phyloP scores from a whole-genome alignment of 2,797 vertebrate genomes.

The Enteromius trimaculatus region DNA sequence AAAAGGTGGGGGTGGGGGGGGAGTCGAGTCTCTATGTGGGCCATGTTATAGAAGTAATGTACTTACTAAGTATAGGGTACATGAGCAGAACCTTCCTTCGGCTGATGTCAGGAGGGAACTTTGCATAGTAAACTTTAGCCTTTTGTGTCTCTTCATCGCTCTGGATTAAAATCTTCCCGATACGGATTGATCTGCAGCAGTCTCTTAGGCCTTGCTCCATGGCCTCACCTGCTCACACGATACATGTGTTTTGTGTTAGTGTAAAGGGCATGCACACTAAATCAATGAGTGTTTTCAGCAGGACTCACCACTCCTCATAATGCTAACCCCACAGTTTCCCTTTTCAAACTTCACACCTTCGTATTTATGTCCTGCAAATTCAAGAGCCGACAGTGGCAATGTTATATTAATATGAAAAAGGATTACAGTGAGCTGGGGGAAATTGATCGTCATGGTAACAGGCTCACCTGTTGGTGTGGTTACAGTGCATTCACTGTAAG shows the following conservation, averaged over 20 bases:
- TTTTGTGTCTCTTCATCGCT: constrained; percentile 97
- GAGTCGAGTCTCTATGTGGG: neutral
- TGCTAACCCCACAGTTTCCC: constrained; percentile 91
- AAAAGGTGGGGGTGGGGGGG: too few relatives aligned
- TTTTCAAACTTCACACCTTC: constrained; percentile 89
- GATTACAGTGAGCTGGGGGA: neutral
- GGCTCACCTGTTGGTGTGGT: constrained; percentile 86
- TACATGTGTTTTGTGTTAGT: neutral
- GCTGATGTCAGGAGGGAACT: constrained; percentile 96
- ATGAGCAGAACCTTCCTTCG: constrained; percentile 96
- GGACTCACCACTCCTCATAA: constrained; percentile 87
- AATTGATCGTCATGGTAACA: constrained; percentile 1
- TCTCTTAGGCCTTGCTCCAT: constrained; percentile 97
- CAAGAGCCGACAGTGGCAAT: neutral
- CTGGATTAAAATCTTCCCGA: constrained; percentile 98
- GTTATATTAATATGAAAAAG: too few relatives aligned
- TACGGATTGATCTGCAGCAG: constrained; percentile 93
- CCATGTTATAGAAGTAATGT: neutral
- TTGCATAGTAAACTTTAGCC: constrained; percentile 97
- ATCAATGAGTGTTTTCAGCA: neutral
- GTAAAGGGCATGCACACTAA: neutral
- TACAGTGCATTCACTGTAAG: constrained; percentile 87
- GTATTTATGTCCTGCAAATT: constrained; percentile 83
- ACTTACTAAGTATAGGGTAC: constrained; percentile 98
- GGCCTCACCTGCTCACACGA: constrained; percentile 85